These are phyloP conservation scores for Philaenus spumarius DNA, from an alignment of 1,140 invertebrate genomes.

Conservation along the genomic window DNA sequence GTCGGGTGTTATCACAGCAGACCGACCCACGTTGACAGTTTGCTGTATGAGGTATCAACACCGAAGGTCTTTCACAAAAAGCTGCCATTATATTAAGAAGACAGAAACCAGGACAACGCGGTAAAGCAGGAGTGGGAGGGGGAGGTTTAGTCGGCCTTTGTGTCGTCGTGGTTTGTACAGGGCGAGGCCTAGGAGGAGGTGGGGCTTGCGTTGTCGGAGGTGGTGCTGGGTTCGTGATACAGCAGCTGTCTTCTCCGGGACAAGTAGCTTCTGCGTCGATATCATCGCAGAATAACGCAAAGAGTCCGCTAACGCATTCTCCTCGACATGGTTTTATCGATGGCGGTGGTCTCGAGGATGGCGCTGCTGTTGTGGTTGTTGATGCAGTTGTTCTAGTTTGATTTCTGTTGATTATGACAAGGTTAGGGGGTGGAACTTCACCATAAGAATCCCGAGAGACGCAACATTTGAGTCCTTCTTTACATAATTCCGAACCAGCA, in stretches of 20 bases:
- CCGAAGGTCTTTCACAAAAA: conserved; percentile 71
- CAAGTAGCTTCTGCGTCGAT: conserved; percentile 71
- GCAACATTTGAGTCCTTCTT: conserved; percentile 63
- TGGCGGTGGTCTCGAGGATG: conserved; percentile 27
- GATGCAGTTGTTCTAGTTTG: conserved; percentile 27
- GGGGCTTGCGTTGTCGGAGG: conserved; percentile 33
- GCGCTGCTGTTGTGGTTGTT: conserved; percentile 20
- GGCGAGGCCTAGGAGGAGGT: conserved; percentile 23
- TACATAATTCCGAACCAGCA: conserved; percentile 55
- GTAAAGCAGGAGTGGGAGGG: conserved; percentile 43
- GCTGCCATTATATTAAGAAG: conserved; percentile 70
- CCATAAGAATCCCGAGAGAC: conserved; percentile 65
- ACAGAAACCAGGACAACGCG: conserved; percentile 73
- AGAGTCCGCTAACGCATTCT: conserved; percentile 72
- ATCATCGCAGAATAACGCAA: conserved; percentile 77
- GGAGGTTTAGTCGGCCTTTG: conserved; percentile 35
- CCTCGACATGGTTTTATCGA: conserved; percentile 57
- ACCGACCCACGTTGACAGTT: conserved; percentile 54
- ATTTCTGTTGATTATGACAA: conserved; percentile 53
- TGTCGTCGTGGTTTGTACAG: conserved; percentile 26
- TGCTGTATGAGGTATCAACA: conserved; percentile 61
- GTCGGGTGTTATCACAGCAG: conserved; percentile 28
- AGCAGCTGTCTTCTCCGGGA: conserved; percentile 68
- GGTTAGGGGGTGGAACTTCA: conserved; percentile 55
- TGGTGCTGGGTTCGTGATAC: conserved; percentile 49